Evolutionary conservation across 2,797 vertebrate genomes (phyloP), one percentile per base, ranked within the genome.

Genomic region (Crocidura indochinensis): DNA sequence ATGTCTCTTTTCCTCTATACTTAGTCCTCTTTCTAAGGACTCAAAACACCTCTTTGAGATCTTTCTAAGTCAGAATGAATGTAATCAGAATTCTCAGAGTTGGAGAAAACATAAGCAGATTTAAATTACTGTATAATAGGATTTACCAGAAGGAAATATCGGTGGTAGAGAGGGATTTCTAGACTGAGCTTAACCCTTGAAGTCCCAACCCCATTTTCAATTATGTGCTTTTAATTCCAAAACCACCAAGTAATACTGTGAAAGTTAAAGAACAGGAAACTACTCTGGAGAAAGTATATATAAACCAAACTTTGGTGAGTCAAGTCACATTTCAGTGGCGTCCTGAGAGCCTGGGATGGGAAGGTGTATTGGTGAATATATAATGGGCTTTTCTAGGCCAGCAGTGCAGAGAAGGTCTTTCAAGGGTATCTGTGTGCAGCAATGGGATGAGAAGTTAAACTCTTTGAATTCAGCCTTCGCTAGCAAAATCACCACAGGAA

Each of bases 341-440:
- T 27, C 31, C 51, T 22, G 27, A 90, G 64, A 88, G 56, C 64
- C 90, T 78, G 31, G 71, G 86, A 73, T 38, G 47, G n/a, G 53
- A 90, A 95, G 49, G 67, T 19, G 1, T 51, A 47, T 86, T 77
- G 74, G 47, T 95, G 94, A 95, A 92, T 95, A 86, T 86, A 44
- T 88, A 94, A 93, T 94, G 65, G 56, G 38, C 88, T 95, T 96
- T 95, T 96, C 95, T 95, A 92, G 91, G 92, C 77, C 93, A 90
- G 20, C 51, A 62, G 51, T 60, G 88, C 93, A 46, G 38, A 94
- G 76, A 94, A 94, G 94, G 94, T 84, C 88, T 82, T 6, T 78
- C 88, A 92, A 94, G 91, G 88, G 46, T 91, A 90, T 84, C 91
- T 90, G 26, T 72, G 69, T 74, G 27, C 71, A 84, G 91, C 91